Percentiles rank a stretch among this genome's conserved stretches.
Conservation (phyloP, 2,113 vertebrate species). For the Steatornis caripensis region DNA sequence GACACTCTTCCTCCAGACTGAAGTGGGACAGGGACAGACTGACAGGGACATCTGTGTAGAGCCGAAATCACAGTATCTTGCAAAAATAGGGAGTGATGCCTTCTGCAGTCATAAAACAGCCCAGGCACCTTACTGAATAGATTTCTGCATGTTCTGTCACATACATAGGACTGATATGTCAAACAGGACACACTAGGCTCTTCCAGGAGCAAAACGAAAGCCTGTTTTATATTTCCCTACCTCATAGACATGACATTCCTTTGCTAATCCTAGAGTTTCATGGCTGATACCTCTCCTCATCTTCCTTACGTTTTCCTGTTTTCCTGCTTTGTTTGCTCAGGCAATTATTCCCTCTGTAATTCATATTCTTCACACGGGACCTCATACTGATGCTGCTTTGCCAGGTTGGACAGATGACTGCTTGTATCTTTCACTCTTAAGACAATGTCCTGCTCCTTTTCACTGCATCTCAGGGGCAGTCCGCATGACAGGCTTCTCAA, state of each 20-base stretch:
- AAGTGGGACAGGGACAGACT: background rate
- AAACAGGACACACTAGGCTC: background rate
- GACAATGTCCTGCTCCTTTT: background rate
- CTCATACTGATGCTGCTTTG: background rate
- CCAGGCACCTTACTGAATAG: background rate
- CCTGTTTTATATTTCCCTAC: background rate
- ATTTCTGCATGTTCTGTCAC: background rate
- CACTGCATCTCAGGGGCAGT: background rate
- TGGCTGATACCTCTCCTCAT: background rate
- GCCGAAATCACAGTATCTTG: background rate
- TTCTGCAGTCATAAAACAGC: background rate
- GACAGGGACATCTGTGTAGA: background rate
- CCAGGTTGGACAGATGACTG: background rate
- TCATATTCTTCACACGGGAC: background rate
- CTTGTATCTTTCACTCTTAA: background rate
- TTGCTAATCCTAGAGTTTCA: background rate
- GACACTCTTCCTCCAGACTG: background rate
- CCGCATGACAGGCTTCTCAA: background rate
- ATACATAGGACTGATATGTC: background rate
- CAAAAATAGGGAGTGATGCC: background rate
- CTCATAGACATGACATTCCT: background rate
- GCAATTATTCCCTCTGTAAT: background rate
- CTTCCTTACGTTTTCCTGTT: background rate
- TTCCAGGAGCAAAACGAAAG: background rate
- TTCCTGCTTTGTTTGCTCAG: background rate